Evolutionary conservation across 64 coral and sea anemone species (phyloP).

Genomic region (Exaiptasia diaphana): DNA sequence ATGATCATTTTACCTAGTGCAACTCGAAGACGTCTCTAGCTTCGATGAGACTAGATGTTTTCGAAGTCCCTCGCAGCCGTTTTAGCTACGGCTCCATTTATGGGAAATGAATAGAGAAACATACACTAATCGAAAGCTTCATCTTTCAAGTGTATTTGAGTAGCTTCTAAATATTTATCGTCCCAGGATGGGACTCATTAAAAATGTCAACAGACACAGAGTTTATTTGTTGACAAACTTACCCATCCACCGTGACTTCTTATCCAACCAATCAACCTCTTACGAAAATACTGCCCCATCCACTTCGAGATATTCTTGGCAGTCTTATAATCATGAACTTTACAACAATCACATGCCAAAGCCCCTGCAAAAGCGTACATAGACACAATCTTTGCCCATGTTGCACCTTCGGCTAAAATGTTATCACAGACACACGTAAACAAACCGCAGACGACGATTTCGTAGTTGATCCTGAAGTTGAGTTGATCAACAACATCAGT

Average conservation of each 20-base stretch:
- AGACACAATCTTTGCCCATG: conserved; percentile 70
- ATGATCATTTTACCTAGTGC: too few species aligned
- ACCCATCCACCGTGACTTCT: conserved; percentile 85
- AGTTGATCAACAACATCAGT: conserved; percentile 64
- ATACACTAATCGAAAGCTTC: too few species aligned
- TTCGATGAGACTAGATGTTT: too few species aligned
- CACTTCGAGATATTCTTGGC: conserved; percentile 50
- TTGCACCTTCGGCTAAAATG: conserved; percentile 65
- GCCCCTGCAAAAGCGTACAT: conserved; percentile 78
- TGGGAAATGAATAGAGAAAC: too few species aligned
- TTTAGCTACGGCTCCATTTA: too few species aligned
- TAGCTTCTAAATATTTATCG: too few species aligned
- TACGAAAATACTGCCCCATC: conserved; percentile 65
- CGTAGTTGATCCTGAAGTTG: conserved; percentile 66
- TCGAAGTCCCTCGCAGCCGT: too few species aligned
- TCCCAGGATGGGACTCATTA: too few species aligned
- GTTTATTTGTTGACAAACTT: too few species aligned
- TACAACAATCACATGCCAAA: conserved; percentile 66
- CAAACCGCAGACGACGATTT: conserved; percentile 68
- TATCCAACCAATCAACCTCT: conserved; percentile 63
- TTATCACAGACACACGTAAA: conserved; percentile 81
- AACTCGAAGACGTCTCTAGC: too few species aligned
- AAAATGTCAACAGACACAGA: too few species aligned
- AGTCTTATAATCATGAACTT: conserved; percentile 50
- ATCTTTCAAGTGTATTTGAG: too few species aligned